A percentile compares a stretch with the other conserved stretches of the same genome.
phyloP scores from a whole-genome alignment of 2,888 invertebrate genomes.

The Phyllotreta cruciferae region DNA sequence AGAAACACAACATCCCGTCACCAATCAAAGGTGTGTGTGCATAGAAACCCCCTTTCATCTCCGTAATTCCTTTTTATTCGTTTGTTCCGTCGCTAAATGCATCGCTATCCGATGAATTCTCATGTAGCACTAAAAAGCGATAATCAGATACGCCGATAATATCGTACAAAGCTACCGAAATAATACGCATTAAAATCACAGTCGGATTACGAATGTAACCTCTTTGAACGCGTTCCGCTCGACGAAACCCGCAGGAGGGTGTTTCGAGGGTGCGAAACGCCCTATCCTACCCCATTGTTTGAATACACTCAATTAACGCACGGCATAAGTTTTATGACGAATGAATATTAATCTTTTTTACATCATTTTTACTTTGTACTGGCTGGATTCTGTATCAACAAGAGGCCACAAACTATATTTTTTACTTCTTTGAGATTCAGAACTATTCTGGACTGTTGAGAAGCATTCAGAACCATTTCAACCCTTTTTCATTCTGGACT shows the following conservation, averaged over 20 bases:
- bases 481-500: too few species aligned
- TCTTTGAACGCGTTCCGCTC: conserved; percentile 60
- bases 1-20: too few species aligned
- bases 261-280: conserved; percentile 51
- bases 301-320: conserved; percentile 59
- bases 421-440: too few species aligned
- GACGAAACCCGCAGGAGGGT: conserved; percentile 51
- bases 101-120: conserved; percentile 43
- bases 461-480: too few species aligned
- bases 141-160: conserved; percentile 55
- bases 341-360: conserved; percentile 5
- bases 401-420: too few species aligned
- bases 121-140: conserved; percentile 51
- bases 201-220: conserved; percentile 54
- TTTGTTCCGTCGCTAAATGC: conserved; percentile 41
- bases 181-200: conserved; percentile 61
- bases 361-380: too few species aligned
- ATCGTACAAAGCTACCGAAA: conserved; percentile 56
- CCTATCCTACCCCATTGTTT: conserved; percentile 56
- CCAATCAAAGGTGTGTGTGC: too few species aligned
- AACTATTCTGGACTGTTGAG: too few species aligned
- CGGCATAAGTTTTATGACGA: conserved; percentile 49
- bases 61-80: conserved; percentile 39
- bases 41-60: conserved; percentile 27
- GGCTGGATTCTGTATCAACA: too few species aligned